Base-by-base conservation (phyloP, 1,140 invertebrate genomes). In the Drosophila kanapiae region DNA sequence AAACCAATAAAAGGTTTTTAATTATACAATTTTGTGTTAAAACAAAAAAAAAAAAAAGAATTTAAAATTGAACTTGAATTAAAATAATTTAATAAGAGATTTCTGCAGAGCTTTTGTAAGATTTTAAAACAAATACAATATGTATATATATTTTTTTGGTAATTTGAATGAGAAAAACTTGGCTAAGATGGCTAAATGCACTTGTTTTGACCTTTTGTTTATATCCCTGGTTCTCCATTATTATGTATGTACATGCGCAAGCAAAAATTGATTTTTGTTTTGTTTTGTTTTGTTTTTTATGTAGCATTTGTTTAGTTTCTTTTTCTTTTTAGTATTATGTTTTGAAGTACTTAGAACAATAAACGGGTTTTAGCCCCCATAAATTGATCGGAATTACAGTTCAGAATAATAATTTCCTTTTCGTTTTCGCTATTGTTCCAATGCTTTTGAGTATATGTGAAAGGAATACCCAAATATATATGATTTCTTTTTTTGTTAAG, bases 341-440 rank as follows among this genome's bases (percentile, higher is more conserved):
- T 72, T 75, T 53, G 62, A 81, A 80, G 78, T 87, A 80, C 83
- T 83, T 80, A 88, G 57, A 83, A 72, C 76, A 88, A 80, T 76
- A 68, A 76, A 70, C 53, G 79, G 65, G 42, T 43, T 38, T 16
- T 23, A 54, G 6, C 4, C 43, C 42, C 40, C 54, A 71, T 29
- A 59, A 68, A 53, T 54, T 23, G 33, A 37, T 54, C 35, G 51
- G 51, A 72, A 76, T 75, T 76, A 76, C 71, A 76, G 10, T 45
- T 65, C 56, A 58, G 35, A 54, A 53, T 68, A 71, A 53, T 58
- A 51, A 58, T 58, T 65, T 76, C 35, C 40, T 65, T 64, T 65
- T 57, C 23, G n/a, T 59, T 47, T 49, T 58, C 23, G 59, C 40
- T 29, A 27, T 49, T 47, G 57, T 54, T 56, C 37, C 49, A 56